Evolutionary conservation across 1,140 invertebrate species (phyloP), one percentile per base, ranked within the genome.

Genomic region (Eciton burchellii): DNA sequence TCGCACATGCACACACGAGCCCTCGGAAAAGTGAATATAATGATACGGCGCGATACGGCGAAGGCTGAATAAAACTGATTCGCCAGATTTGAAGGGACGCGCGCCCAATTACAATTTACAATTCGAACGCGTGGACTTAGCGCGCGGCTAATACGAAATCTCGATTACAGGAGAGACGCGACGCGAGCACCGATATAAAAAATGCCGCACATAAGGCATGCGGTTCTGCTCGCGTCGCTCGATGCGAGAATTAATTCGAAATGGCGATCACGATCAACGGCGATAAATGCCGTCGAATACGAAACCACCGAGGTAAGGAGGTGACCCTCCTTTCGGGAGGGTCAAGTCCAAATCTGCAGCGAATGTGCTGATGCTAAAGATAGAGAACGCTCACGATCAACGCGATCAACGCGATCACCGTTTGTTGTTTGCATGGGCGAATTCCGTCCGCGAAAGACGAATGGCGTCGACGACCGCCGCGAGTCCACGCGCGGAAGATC

Each of bases 41-140:
- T 70, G 24, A 79, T n/a, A n/a, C 19, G 56, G 47, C 8, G 2
- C 5, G 24, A 29, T 11, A 19, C 16, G n/a, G 19, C 21, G 19
- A 11, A 56, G 49, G 14, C n/a, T 79, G 63, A 79, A 70, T 68
- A 45, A 79, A 70, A 79, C 12, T 70, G 24, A 79, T 76, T 65
- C 16, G 59, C 26, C 45, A 76, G 47, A 76, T 79, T 79, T 79
- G 63, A 79, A 45, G 74, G 63, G 4, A 68, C 49, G n/a, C 49
- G 1, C 16, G 49, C 21, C 21, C n/a, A 19, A 21, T 79, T 29
- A 35, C 59, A 76, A 65, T 76, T 47, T 49, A 41, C 19, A 14
- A n/a, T n/a, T 65, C 9, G 8, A 63, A 76, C 65, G 35, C 19
- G n/a, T 14, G 19, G 14, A 76, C 63, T 35, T 65, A 11, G n/a